Conservation (phyloP, 2,113 vertebrate genomes). For the Sigmodon hispidus region DNA sequence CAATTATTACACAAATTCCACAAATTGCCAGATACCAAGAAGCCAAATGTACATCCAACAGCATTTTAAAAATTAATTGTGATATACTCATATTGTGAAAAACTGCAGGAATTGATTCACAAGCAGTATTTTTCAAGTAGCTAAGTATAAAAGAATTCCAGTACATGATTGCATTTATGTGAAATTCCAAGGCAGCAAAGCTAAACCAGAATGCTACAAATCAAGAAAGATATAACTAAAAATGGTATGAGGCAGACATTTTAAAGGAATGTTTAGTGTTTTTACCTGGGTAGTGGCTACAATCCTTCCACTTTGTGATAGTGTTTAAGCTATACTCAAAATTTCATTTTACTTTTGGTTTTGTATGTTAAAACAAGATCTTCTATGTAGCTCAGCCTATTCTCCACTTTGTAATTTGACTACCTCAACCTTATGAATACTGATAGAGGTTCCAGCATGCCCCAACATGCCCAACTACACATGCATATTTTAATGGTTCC, state of each 20-base stretch:
- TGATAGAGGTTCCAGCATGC: too few species aligned
- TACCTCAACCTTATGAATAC: not conserved
- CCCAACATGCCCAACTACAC: not conserved
- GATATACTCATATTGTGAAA: not conserved
- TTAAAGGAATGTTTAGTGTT: not conserved
- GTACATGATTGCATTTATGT: not conserved
- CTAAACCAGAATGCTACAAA: not conserved
- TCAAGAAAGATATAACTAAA: not conserved
- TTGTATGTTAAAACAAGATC: not conserved
- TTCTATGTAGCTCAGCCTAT: not conserved
- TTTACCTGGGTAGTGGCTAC: not conserved
- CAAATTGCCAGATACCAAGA: not conserved
- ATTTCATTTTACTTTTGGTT: not conserved
- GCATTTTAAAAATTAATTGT: not conserved
- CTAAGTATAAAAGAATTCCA: not conserved
- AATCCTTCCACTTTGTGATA: not conserved
- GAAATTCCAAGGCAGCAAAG: not conserved
- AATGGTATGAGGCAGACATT: too few species aligned
- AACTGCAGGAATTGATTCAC: not conserved
- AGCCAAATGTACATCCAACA: not conserved
- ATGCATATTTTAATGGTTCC: not conserved
- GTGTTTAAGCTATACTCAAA: not conserved
- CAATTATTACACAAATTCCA: too few species aligned
- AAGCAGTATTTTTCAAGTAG: not conserved
- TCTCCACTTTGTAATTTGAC: not conserved